Percentiles rank a stretch among this genome's conserved stretches.
These are phyloP conservation scores for Eulithis testata DNA, from an alignment of 2,888 invertebrate genomes.

Conservation along the genomic window DNA sequence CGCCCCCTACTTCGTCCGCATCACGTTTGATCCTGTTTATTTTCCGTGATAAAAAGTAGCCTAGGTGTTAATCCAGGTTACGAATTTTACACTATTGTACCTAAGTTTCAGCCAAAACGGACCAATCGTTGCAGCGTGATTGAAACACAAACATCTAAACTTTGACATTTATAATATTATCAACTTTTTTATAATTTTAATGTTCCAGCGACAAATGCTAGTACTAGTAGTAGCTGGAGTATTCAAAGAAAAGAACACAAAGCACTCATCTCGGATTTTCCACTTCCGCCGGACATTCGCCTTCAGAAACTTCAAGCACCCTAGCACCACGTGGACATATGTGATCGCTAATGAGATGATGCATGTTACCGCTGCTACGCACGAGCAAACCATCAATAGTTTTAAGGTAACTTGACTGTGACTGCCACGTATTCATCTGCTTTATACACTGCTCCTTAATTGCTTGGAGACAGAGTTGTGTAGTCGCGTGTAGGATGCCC, in stretches of 20 bases:
- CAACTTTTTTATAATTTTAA: neutral
- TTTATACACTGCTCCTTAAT: too few relatives aligned
- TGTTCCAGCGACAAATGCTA: constrained; percentile 47
- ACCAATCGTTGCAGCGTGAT: too few relatives aligned
- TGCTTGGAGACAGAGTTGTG: too few relatives aligned
- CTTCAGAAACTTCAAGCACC: constrained; percentile 44
- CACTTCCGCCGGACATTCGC: constrained; percentile 69
- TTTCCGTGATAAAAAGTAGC: too few relatives aligned
- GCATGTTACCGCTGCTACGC: constrained; percentile 51
- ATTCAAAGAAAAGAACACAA: constrained; percentile 52
- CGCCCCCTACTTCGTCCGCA: too few relatives aligned
- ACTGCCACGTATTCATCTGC: too few relatives aligned
- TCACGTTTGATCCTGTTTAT: too few relatives aligned
- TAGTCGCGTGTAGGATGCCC: too few relatives aligned
- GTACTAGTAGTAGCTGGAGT: constrained; percentile 60
- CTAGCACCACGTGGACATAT: constrained; percentile 45
- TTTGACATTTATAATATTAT: neutral
- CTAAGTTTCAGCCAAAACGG: too few relatives aligned
- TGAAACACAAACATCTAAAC: too few relatives aligned
- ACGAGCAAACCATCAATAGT: constrained; percentile 52
- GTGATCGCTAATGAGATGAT: constrained; percentile 64
- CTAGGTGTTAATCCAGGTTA: too few relatives aligned
- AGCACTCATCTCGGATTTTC: constrained; percentile 40
- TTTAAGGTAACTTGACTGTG: constrained; percentile 57
- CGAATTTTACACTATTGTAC: too few relatives aligned